Evolutionary conservation across 2,113 vertebrate species (phyloP), one percentile per base, ranked within the genome.

Genomic region (Eulemur macaco): DNA sequence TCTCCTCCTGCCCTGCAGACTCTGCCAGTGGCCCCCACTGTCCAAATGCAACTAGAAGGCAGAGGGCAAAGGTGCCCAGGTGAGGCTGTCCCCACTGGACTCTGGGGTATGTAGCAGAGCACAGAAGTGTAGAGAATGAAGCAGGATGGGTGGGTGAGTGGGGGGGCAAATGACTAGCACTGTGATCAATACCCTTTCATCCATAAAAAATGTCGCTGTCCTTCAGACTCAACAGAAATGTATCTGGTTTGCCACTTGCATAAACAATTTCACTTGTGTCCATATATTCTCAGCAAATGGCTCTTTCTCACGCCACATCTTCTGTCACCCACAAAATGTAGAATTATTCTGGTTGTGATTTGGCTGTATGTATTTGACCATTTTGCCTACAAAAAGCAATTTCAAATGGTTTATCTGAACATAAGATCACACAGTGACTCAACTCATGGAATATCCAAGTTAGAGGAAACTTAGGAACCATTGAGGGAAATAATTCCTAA

Each of bases 101-200:
- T 14, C 17, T 14, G 34, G 37, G 42, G 66, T 54, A 2, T 1
- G 27, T 39, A 15, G 31, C 34, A 14, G 34, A 64, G n/a, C 21
- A 20, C 6, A 37, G 60, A 18, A 10, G 7, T 2, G 10, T 2
- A n/a, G 45, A 20, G 29, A 84, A 2, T 5, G 58, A 45, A 18
- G n/a, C 14, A 37, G 3, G 23, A 45, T 34, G 50, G 11, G 23
- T 0, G 10, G 12, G 15, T 27, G n/a, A 11, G 9, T 25, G 12
- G 20, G 3, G 1, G 21, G 58, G 39, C 15, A 4, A 39, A 8
- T 3, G 45, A 42, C 37, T 10, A 31, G 15, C 6, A 3, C 1
- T 14, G 58, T 21, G 27, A 4, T 63, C 17, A 37, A 45, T 56
- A 56, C 15, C 17, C 31, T 60, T 69, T 71, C 39, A 69, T 34